A percentile compares a stretch with the other conserved stretches of the same genome.
Conservation (phyloP, 2,113 vertebrate genomes). For the Alosa alosa region DNA sequence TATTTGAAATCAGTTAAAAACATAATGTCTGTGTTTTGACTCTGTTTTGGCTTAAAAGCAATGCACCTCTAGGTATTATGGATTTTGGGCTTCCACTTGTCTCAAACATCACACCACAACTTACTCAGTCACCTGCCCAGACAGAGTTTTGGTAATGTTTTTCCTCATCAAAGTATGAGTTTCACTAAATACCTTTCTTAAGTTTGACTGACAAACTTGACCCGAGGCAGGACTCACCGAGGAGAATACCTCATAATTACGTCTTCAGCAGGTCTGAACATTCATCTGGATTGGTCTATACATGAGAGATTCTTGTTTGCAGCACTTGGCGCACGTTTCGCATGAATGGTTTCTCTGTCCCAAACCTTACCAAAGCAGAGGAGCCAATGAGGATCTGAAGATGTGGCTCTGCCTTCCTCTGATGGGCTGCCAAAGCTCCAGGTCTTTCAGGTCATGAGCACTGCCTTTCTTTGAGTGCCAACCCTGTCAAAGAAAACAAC, state of each 20-base stretch:
- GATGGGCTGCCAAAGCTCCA: not conserved
- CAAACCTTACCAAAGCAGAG: not conserved
- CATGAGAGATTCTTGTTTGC: conserved; percentile 13
- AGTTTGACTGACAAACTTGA: not conserved
- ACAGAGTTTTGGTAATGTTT: not conserved
- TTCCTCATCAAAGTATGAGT: not conserved
- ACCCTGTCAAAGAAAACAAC: not conserved
- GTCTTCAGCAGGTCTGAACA: not conserved
- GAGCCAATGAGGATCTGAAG: conserved; percentile 2
- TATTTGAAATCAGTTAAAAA: not conserved
- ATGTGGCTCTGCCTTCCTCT: not conserved
- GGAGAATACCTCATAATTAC: not conserved
- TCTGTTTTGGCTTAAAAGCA: not conserved
- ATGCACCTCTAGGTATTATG: not conserved
- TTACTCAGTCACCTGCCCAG: not conserved
- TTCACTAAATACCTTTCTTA: not conserved
- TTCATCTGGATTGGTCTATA: not conserved
- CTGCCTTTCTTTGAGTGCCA: not conserved
- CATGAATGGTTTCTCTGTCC: not conserved
- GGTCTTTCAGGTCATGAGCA: not conserved
- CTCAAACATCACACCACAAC: not conserved
- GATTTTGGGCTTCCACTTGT: not conserved
- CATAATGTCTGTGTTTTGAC: not conserved
- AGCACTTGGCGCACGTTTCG: not conserved
- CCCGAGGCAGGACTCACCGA: not conserved